Evolutionary conservation across 2,888 invertebrate species (phyloP), one percentile per base, ranked within the genome.

Genomic region (Heliconius erato): DNA sequence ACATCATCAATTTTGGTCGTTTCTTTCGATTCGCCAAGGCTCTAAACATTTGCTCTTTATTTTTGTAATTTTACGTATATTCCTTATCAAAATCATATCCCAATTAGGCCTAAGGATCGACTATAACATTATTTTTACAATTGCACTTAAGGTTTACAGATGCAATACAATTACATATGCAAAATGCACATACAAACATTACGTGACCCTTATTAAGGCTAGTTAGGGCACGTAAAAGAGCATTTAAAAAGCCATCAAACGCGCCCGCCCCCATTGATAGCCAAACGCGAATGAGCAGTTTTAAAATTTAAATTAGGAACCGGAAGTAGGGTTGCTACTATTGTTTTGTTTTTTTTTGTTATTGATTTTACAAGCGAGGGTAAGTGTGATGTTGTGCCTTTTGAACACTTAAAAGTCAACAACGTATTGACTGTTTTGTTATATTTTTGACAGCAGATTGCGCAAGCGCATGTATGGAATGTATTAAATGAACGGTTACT

Each of bases 181-280:
- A 28, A 44, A 40, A 23, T 28, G 59, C n/a, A 68, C 59, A 49
- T 59, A 80, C 65, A 78, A 81, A 63, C 59, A 79, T 74, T 49
- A 63, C 44, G 76, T 44, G 76, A 65, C 68, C 68, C 67, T 69
- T 72, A 82, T 82, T 82, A 84, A 67, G n/a, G 74, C 78, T 44
- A 59, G 74, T 79, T 68, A 54, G 28, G 49, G 59, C 69, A 79
- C 79, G 65, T 40, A 74, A 83, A 74, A 83, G 77, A 72, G 77
- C 79, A 81, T 83, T 84, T 84, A 82, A 74, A 81, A 68, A 76
- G 63, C 74, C 78, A 80, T 84, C 78, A 74, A 72, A 85, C 84
- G 82, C 84, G 84, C 82, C 85, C 84, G 85, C 83, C 74, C 82
- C 80, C 79, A 35, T 83, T 76, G 84, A 81, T 63, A 65, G 80